Base-by-base conservation (phyloP, 2,797 vertebrate genomes). In the Morelia viridis region DNA sequence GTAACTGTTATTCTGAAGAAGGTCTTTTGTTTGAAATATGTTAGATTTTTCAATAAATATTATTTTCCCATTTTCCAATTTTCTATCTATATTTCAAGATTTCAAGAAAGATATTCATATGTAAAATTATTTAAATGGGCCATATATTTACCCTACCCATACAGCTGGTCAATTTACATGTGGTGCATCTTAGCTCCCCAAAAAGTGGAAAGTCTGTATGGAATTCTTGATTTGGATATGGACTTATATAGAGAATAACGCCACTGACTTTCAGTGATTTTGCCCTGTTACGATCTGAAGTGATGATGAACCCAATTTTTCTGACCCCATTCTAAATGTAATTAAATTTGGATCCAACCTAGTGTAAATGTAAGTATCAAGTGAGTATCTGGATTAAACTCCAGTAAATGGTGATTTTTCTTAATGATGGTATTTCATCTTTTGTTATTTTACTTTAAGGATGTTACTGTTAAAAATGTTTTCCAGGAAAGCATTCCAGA, bases 401-500 rank as follows among this genome's bases (percentile, higher is more conserved):
- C 89, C 62, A 41, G 86, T 87, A 22, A 89, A 85, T 90, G 94
- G 88, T 85, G n/a, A 80, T 92, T 46, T 50, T 85, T 13, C 93
- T 35, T 90, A 35, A 91, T 88, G 65, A 24, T 53, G 61, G 22
- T 90, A 93, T 46, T 15, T 31, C 0, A 80, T 10, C 87, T 93
- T 93, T 87, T 15, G 86, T 6, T 93, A 89, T 91, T 68, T 93
- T 94, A 35, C 95, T 94, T 96, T 91, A 65, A 10, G 24, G 76
- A 90, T 88, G 10, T 15, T 93, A 53, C 85, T 92, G 50, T 92
- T 95, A 85, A 89, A 89, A 85, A 87, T 95, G 24, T 91, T 95
- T 26, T 94, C 92, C 53, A 28, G 64, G 88, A 96, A 96, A 88
- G 17, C 92, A 92, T 95, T 85, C 92, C 93, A 96, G 93, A 56